Conservation (phyloP, 2,888 invertebrate genomes). For the Melieria picta region DNA sequence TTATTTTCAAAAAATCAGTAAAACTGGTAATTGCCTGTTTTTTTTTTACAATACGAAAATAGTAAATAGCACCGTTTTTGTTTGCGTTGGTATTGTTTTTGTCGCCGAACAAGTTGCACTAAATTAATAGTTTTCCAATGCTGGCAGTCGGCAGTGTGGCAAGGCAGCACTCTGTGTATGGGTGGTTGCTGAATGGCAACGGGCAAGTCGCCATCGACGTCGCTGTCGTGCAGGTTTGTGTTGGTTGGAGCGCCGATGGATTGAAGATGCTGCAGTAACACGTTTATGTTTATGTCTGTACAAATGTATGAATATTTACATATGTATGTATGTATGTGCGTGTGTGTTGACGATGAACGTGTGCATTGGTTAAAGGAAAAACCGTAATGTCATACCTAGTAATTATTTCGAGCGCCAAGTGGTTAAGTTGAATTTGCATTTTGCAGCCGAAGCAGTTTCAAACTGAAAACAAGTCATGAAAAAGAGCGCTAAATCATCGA, state of each 20-base stretch:
- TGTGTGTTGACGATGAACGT: background rate
- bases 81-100: no score
- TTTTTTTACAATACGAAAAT: slow-evolving; percentile 8
- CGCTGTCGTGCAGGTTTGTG: background rate
- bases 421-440: no score
- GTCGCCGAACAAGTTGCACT: slow-evolving; percentile 25
- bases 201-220: no score
- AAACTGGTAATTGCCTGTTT: slow-evolving; percentile 52
- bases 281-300: background rate
- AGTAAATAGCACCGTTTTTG: no score
- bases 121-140: slow-evolving; percentile 38
- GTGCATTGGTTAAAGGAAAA: no score
- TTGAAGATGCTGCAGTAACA: background rate
- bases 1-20: slow-evolving; percentile 52
- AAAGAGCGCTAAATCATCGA: no score
- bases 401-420: no score
- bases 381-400: no score
- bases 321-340: background rate
- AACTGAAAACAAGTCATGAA: no score
- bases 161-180: background rate
- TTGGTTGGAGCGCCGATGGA: background rate
- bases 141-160: background rate
- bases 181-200: slow-evolving; percentile 2
- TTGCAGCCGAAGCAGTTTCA: no score
- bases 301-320: background rate